Percentiles rank a stretch among this genome's conserved stretches.
Evolutionary conservation across 2,888 invertebrate species (phyloP).

Genomic region (Coecobrya sp.): DNA sequence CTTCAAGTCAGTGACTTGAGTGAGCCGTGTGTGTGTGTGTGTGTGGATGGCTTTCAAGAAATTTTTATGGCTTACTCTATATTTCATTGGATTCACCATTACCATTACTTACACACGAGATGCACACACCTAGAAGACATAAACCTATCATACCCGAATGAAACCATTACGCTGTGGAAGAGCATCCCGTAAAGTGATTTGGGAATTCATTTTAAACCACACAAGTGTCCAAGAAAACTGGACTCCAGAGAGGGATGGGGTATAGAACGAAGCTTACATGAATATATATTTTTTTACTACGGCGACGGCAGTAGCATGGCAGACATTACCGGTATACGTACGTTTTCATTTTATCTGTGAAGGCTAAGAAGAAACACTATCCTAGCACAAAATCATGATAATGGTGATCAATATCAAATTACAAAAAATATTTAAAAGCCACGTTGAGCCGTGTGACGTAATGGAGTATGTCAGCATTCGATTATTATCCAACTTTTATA

Average conservation of each 20-base stretch:
- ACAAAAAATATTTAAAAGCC: background rate
- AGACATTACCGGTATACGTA: background rate
- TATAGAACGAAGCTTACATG: background rate
- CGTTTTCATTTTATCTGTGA: too few species aligned
- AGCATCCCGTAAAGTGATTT: conserved; percentile 59
- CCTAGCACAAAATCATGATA: background rate
- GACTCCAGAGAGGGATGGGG: conserved; percentile 27
- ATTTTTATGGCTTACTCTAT: conserved; percentile 15
- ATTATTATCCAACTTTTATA: background rate
- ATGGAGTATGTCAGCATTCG: too few species aligned
- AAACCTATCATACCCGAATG: conserved; percentile 12
- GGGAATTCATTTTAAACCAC: conserved; percentile 57
- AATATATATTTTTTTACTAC: too few species aligned
- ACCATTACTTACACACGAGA: conserved; percentile 24
- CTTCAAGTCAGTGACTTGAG: too few species aligned
- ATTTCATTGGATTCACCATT: conserved; percentile 47
- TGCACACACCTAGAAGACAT: background rate
- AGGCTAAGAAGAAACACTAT: background rate
- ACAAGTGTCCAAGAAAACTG: conserved; percentile 30
- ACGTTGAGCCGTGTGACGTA: background rate
- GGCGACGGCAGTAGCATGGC: background rate
- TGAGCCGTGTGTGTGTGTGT: too few species aligned
- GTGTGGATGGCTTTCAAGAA: background rate
- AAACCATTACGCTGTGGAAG: conserved; percentile 35
- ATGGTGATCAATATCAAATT: conserved; percentile 20